Evolutionary conservation across 2,888 invertebrate genomes (phyloP).

Genomic region (Ptychoptera contaminata): DNA sequence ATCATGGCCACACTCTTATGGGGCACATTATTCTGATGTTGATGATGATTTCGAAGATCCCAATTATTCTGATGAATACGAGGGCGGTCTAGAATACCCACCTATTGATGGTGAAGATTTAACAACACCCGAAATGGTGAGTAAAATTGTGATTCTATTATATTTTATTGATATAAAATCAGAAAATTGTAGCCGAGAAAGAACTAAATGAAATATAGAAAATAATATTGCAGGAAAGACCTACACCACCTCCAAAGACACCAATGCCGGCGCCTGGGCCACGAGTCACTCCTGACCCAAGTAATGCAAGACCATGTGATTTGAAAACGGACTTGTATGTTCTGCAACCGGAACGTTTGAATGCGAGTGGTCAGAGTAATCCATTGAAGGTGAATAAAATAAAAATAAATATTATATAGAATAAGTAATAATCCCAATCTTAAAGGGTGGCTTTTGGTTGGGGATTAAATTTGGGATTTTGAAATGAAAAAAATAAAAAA

Average conservation of each 20-base stretch:
- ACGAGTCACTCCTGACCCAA: conserved; percentile 36
- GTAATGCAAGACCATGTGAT: conserved; percentile 63
- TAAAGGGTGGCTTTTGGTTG: no score
- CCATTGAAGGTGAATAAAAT: conserved; percentile 44
- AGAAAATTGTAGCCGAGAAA: not conserved
- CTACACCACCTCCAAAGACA: conserved; percentile 25
- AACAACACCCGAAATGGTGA: conserved; percentile 27
- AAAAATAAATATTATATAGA: no score
- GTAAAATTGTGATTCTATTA: conserved; percentile 1
- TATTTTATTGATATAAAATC: not conserved
- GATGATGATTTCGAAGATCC: conserved; percentile 21
- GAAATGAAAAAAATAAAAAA: not conserved
- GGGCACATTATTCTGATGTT: conserved; percentile 15
- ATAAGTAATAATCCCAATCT: no score
- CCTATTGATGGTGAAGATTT: conserved; percentile 21
- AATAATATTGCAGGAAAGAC: conserved; percentile 19
- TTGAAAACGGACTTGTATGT: conserved; percentile 76
- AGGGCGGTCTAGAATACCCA: conserved; percentile 24
- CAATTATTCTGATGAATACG: conserved; percentile 28
- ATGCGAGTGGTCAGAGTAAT: conserved; percentile 60
- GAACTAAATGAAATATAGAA: no score
- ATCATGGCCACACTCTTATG: conserved; percentile 27
- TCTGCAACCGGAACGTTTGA: conserved; percentile 64
- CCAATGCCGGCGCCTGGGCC: conserved; percentile 24
- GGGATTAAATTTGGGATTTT: no score